Base-by-base conservation (phyloP, 2,888 invertebrate species). In the Congeria kusceri region DNA sequence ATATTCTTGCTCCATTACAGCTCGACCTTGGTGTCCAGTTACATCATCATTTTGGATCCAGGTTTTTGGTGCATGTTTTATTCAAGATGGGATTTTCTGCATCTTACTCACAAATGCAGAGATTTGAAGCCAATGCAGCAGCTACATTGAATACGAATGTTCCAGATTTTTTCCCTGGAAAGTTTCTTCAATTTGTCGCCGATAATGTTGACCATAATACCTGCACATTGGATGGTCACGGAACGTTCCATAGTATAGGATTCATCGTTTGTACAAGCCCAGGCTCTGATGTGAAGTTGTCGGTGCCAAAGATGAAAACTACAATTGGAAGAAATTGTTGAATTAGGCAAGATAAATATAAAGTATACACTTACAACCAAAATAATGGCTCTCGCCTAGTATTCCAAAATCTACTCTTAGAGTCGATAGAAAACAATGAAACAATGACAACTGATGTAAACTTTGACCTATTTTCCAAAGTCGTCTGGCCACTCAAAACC, bases 1-100 rank as follows among this genome's bases (percentile, higher is more conserved):
- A 32, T 1, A 2, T 87, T 9, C 53, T 88, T 7, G 76, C 86
- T 46, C 59, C 64, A 39, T 39, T 76, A 9, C 76, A 70, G 56
- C 23, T 79, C n/a, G 63, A 66, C 15, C 63, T 70, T 1, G 74
- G 70, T 28, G 58, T 79, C 28, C 79, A 72, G 47, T 47, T 86
- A 49, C 80, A 87, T 56, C 84, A 86, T 58, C 83, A 77, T n/a
- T 89, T 83, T 82, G 83, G 71, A 18, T 88, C 88, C 7, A 68
- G 62, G 27, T 87, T 85, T 62, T 71, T 87, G 7, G 68, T 88
- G 25, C 88, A 89, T 56, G 71, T 80, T 2, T 58, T 89, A 27
- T 11, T 84, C 59, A 71, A 39, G 44, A 69, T 73, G 20, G 69
- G 69, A 23, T 69, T 59, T 23, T 32, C 29, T 29, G 15, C 61